phyloP scores from a whole-genome alignment of 2,888 invertebrate species.

The Galeruca laticollis region DNA sequence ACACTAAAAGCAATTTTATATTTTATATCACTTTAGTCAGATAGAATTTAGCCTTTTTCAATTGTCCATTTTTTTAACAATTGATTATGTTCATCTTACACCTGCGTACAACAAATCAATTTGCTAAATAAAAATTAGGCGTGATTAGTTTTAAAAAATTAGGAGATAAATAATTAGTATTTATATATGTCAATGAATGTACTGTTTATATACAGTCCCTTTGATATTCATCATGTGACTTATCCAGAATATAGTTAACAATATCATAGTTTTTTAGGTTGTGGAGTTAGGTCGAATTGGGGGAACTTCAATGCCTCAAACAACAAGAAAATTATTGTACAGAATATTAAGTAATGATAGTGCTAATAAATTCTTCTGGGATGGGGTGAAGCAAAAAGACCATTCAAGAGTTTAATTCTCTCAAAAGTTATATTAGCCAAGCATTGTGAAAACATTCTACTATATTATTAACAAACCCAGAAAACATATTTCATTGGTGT shows the following conservation, averaged over 20 bases:
- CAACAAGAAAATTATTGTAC: no score
- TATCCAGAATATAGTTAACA: no score
- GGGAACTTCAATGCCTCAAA: no score
- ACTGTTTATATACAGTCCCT: not conserved
- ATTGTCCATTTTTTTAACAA: no score
- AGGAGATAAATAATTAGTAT: not conserved
- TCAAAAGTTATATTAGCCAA: no score
- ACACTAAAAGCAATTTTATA: not conserved
- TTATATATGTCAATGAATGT: not conserved
- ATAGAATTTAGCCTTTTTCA: not conserved
- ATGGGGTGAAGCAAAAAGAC: no score
- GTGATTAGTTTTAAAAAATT: no score
- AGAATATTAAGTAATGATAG: not conserved
- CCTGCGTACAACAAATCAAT: no score
- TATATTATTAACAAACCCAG: conserved; percentile 2
- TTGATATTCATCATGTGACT: not conserved
- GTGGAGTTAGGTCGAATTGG: conserved; percentile 4
- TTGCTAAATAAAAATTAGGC: conserved; percentile 1
- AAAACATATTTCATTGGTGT: not conserved
- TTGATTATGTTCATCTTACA: no score
- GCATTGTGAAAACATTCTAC: no score
- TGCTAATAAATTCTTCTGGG: no score
- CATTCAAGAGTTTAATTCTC: no score
- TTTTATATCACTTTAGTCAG: not conserved
- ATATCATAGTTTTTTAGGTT: not conserved